Base-by-base conservation (phyloP, 2,888 invertebrate genomes). In the Cataglyphis rosenhaueri region DNA sequence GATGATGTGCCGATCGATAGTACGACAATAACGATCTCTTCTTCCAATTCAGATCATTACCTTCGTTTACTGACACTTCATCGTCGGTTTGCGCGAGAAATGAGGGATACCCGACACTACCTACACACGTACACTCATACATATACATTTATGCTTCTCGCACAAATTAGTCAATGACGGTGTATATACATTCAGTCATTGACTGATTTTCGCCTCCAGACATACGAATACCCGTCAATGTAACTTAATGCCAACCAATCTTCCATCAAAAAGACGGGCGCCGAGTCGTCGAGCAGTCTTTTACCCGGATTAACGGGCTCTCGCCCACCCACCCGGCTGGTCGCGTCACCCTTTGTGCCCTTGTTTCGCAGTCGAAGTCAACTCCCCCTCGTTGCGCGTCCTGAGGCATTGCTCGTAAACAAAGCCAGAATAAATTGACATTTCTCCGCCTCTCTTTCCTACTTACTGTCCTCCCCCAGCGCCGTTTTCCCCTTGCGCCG, bases 31-130 rank as follows among this genome's bases (percentile, higher is more conserved):
- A 78, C 86, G 66, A 81, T 57, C 82, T 83, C 90, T 88, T 91
- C 90, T 91, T 88, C 82, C 88, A 83, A 89, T 91, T 89, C 92
- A 91, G 92, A 88, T 91, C 92, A 93, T 93, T 93, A 91, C 92
- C 92, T 89, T 88, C 90, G 88, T 90, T 90, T 89, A 89, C 61
- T 87, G 86, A 86, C 90, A 91, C 89, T 92, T 93, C 92, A 92
- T 92, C 92, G 90, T 90, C 83, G 81, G 78, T 81, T 85, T 74
- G 65, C 71, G 38, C 52, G 52, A 65, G 61, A 75, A 78, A 73
- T 61, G 62, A 74, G 78, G 74, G 9, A 41, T 18, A 64, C 29
- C 57, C 70, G 8, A 6, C 3, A 32, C 66, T 74, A 68, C 35
- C 59, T 68, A 59, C 5, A 15, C 25, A 48, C 44, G 18, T 4